Evolutionary conservation across 2,888 invertebrate species (phyloP), one percentile per base, ranked within the genome.

Genomic region (Syritta pipiens): DNA sequence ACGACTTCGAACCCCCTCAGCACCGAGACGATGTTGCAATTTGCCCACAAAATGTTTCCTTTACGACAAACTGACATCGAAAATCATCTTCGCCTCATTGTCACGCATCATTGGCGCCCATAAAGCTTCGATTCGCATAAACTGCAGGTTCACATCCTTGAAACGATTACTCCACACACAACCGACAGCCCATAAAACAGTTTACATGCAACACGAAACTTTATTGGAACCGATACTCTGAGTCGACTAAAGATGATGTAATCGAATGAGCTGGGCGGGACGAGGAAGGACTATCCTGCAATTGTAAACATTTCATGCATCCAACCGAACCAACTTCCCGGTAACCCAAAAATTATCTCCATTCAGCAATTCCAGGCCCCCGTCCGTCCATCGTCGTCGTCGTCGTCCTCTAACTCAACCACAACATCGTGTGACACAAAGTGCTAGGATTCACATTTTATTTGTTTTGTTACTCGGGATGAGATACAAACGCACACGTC

Each of bases 361-460:
- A 37, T 17, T 6, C 22, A 28, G 28, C n/a, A 6, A 9, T 28
- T 14, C 7, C 14, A 7, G 6, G 17, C 19, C 10, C 22, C 28
- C 1, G 20, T 5, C 20, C 26, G 26, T 35, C 9, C 17, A 9
- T 2, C 10, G 9, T 28, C 42, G 40, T n/a, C n/a, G 14, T 24
- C 22, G 44, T 51, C 62, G 62, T 55, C 60, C 48, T 53, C 72
- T 65, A 63, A 75, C 55, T 69, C 28, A 68, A 44, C 57, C 63
- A 76, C 71, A 63, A 59, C 46, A 77, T 57, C 51, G 49, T 76
- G 76, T 69, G 55, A 51, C 44, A 59, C 57, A 63, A 69, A 76
- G 69, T 63, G 57, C 62, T 63, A 76, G 57, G 53, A 65, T 65
- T 77, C 65, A 59, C 32, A 65, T 77, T 71, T 77, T 63, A 71